These are phyloP conservation scores for Ceratosolen solmsi DNA, from an alignment of 1,140 invertebrate species.

Conservation along the genomic window DNA sequence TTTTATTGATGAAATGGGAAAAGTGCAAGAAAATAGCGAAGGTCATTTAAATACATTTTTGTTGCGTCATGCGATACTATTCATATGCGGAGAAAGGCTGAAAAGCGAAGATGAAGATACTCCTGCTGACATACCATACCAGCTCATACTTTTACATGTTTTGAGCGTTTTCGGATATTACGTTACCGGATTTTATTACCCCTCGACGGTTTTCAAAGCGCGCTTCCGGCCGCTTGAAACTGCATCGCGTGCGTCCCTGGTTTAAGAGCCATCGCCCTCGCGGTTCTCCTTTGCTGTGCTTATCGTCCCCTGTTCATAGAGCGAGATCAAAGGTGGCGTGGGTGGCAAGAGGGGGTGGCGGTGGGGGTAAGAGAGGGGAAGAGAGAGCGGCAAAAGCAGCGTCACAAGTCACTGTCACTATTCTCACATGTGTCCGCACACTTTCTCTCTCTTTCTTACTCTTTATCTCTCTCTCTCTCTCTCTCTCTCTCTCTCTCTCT, in stretches of 20 bases:
- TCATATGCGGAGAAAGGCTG: background rate
- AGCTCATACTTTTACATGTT: background rate
- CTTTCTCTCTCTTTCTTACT: too few relatives aligned
- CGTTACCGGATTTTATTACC: slow-evolving; percentile 37
- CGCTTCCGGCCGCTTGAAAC: slow-evolving; percentile 32
- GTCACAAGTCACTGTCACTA: too few relatives aligned
- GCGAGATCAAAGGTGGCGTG: background rate
- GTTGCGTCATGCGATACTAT: background rate
- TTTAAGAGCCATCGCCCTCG: background rate
- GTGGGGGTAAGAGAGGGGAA: background rate
- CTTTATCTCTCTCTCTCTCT: too few relatives aligned
- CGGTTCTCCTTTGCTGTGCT: background rate
- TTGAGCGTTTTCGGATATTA: slow-evolving; percentile 19
- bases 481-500: too few relatives aligned
- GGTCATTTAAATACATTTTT: too few relatives aligned
- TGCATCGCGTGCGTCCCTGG: background rate
- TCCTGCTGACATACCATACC: background rate
- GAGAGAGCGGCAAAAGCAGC: too few relatives aligned
- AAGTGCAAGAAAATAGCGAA: too few relatives aligned
- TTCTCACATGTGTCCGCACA: too few relatives aligned
- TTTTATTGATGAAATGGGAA: too few relatives aligned
- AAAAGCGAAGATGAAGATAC: background rate
- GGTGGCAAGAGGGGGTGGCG: background rate
- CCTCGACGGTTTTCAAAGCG: background rate
- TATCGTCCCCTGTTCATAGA: background rate